Evolutionary conservation across 1,140 invertebrate genomes (phyloP), one percentile per base, ranked within the genome.

Genomic region (Magallana gigas): DNA sequence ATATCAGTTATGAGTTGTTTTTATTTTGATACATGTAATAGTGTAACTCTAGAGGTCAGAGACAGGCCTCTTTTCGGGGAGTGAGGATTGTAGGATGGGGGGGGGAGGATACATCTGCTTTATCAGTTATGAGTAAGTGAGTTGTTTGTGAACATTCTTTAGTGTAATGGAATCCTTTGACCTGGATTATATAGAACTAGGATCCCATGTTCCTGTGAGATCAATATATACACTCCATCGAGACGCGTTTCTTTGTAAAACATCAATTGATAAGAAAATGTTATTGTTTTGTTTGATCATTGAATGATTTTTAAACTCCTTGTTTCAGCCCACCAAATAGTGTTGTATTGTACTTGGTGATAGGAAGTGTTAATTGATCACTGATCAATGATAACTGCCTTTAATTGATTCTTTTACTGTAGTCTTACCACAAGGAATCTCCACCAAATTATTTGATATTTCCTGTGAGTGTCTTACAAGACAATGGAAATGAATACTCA

Each of bases 211-310:
- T 11, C 23, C 8, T 29, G 36, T 9, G 68, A 23, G 68, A 71
- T 71, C 68, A 71, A 71, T 71, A 48, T 48, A 5, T 48, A 71
- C 4, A 71, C 18, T 29, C 68, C 68, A 71, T 18, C 11, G 23
- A 29, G 68, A 71, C 23, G 18, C 36, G 68, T 29, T 71, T 71
- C 68, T 71, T 71, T 71, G 68, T 71, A 71, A 71, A 71, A 71
- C 68, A 71, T 71, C 23, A 71, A 71, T 18, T 71, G 68, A 71
- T 71, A 71, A 71, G 68, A 71, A 71, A 71, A 71, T 71, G 36
- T 71, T 71, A 23, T 71, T 71, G 60, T 62, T 62, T 62, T 62
- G 4, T 71, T 71, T 23, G 68, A 71, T 71, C 68, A 71, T 71
- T 71, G 29, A 71, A 71, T 71, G 68, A 23, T 71, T 71, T 48